Evolutionary conservation across 2,797 vertebrate genomes (phyloP), one percentile per base, ranked within the genome.

Genomic region (Kryptolebias ocellatus): DNA sequence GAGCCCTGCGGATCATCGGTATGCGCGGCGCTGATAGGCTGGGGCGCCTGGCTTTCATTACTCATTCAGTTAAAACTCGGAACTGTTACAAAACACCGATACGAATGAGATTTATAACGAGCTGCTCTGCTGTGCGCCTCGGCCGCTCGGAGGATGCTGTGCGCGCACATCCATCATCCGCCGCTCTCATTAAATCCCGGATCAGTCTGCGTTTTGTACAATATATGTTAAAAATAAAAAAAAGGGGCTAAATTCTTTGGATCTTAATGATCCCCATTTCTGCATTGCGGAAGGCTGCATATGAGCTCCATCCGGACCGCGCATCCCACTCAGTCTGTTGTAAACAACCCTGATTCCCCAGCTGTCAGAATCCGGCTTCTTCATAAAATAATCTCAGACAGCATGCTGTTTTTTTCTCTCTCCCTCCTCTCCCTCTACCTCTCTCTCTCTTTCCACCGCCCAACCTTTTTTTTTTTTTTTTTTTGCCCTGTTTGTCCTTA

Each of bases 261-360:
- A 5, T 9, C 18, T 24, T 47, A 52, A 78, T 60, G 61, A 27
- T 60, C 37, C 9, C n/a, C 29, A 31, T 56, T 76, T 83, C 92
- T 94, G 93, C 93, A 93, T 68, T 93, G 92, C 93, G 84, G 91
- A 86, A 76, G 60, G 67, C 66, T 63, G 67, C 61, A 59, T 46
- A 16, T 2, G 2, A 52, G 66, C 76, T 57, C 53, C 64, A 51
- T 74, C 69, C 58, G 79, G 66, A 69, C 74, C 67, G 55, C 53
- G 42, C 82, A 82, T 74, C 78, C 67, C 79, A 80, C 64, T 83
- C 78, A 64, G 63, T 28, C 62, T 39, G 58, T 31, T 84, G 84
- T 88, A 87, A 90, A 90, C 90, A 88, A 78, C 80, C 46, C 84
- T 65, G 84, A 53, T 81, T 74, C 57, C 45, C 12, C 73, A 78